A percentile compares a stretch with the other conserved stretches of the same genome.
Conservation (phyloP, 1,140 invertebrate genomes). For the Agrilus planipennis region DNA sequence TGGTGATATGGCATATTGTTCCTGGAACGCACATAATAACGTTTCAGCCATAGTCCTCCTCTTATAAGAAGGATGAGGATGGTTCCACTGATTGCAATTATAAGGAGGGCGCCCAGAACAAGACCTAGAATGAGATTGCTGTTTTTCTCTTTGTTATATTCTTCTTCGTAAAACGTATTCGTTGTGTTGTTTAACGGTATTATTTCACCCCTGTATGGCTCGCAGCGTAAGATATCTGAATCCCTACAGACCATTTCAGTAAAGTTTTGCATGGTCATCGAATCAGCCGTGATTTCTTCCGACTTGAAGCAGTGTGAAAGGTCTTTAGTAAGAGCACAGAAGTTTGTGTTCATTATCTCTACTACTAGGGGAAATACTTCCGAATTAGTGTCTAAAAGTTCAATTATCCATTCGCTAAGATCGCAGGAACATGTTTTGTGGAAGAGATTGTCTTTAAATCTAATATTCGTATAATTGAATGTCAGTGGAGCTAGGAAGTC, state of each 20-base stretch:
- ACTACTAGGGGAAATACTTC: slow-evolving; percentile 34
- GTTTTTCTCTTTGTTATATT: slow-evolving; percentile 12
- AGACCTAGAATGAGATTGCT: slow-evolving; percentile 26
- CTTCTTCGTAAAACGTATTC: slow-evolving; percentile 21
- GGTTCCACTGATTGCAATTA: slow-evolving; percentile 37
- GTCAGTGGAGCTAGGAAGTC: slow-evolving; percentile 43
- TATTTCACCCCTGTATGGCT: slow-evolving; percentile 33
- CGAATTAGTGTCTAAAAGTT: slow-evolving; percentile 33
- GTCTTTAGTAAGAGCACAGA: slow-evolving; percentile 45
- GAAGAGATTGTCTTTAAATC: slow-evolving; percentile 50
- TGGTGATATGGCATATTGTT: slow-evolving; percentile 23
- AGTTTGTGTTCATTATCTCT: slow-evolving; percentile 48
- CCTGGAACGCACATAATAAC: slow-evolving; percentile 34
- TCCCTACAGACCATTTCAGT: slow-evolving; percentile 44
- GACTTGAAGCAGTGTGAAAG: slow-evolving; percentile 50
- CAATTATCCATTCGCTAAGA: slow-evolving; percentile 41
- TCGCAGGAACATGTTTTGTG: slow-evolving; percentile 48
- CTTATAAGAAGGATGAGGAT: slow-evolving; percentile 38
- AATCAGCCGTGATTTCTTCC: slow-evolving; percentile 45
- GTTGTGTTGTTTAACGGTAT: slow-evolving; percentile 33
- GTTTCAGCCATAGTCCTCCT: slow-evolving; percentile 40
- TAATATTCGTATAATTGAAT: slow-evolving; percentile 32
- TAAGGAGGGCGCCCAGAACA: slow-evolving; percentile 32
- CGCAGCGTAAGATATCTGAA: slow-evolving; percentile 36
- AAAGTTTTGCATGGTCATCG: slow-evolving; percentile 49